A percentile compares a stretch with the other conserved stretches of the same genome.
phyloP scores from a whole-genome alignment of 53 echinoderm and acorn worm species.

The Henricia sp. region DNA sequence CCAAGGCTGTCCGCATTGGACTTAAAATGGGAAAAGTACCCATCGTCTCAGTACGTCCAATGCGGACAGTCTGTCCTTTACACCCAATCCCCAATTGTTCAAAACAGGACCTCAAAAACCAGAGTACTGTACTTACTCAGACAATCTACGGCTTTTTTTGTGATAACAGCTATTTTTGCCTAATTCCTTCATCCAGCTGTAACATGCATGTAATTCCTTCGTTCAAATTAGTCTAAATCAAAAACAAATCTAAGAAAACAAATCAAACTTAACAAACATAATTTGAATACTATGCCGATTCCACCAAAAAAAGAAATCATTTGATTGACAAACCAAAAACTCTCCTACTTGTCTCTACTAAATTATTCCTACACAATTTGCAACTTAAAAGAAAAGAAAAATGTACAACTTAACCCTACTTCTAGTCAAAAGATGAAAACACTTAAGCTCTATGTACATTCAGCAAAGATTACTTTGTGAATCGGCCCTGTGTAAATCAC shows the following conservation, averaged over 20 bases:
- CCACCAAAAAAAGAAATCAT: conserved; percentile 12
- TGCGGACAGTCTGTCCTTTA: neutral
- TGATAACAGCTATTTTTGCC: neutral
- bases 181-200: too few relatives aligned
- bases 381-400: neutral
- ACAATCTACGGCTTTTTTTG: too few relatives aligned
- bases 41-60: too few relatives aligned
- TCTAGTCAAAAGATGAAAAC: conserved; percentile 2
- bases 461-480: neutral
- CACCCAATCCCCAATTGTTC: neutral
- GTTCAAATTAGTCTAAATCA: neutral
- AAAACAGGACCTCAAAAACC: neutral
- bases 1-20: too few relatives aligned
- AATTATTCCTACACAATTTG: conserved; percentile 14
- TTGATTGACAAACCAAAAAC: neutral
- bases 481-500: conserved; percentile 21
- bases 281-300: conserved; percentile 59
- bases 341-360: neutral
- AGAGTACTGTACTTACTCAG: too few relatives aligned
- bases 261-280: conserved; percentile 50
- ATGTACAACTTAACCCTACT: neutral
- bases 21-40: too few relatives aligned
- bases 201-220: neutral
- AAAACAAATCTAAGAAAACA: neutral
- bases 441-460: conserved; percentile 52